A percentile compares a stretch with the other conserved stretches of the same genome.
Evolutionary conservation across 2,797 vertebrate genomes (phyloP).

Genomic region (Cyprinodon diabolis): DNA sequence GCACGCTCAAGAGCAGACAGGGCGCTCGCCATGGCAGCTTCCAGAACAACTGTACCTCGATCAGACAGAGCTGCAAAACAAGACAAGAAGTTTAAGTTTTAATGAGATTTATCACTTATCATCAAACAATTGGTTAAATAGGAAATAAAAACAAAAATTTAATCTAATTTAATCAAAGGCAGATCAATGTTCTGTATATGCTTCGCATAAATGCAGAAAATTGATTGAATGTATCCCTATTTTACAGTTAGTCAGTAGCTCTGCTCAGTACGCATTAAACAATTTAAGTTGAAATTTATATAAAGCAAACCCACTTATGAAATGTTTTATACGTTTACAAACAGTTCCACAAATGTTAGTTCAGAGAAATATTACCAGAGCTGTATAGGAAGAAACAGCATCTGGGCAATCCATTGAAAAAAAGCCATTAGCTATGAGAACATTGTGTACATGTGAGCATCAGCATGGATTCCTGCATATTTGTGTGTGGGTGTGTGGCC

Average conservation of each 20-base stretch:
- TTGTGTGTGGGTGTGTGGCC: slow-evolving; percentile 46
- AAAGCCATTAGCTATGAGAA: slow-evolving; percentile 34
- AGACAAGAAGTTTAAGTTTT: neutral
- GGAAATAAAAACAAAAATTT: neutral
- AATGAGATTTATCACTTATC: neutral
- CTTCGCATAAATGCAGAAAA: neutral
- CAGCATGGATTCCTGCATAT: slow-evolving; percentile 29
- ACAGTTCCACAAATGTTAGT: slow-evolving; percentile 2
- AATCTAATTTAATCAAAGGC: neutral
- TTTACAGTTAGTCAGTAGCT: neutral
- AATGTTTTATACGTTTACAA: neutral
- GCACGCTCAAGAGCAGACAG: slow-evolving; percentile 83
- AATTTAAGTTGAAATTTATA: neutral
- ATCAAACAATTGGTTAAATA: neutral
- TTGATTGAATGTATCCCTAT: neutral
- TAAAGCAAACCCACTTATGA: neutral
- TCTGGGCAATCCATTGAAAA: slow-evolving; percentile 8
- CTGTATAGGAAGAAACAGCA: neutral
- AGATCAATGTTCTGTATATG: neutral
- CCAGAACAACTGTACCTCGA: slow-evolving; percentile 90
- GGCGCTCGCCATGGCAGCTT: slow-evolving; percentile 86
- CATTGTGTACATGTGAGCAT: slow-evolving; percentile 34
- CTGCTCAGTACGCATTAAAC: neutral
- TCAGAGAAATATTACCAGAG: neutral
- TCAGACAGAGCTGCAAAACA: slow-evolving; percentile 85